Base-by-base conservation (phyloP, 2,888 invertebrate genomes). In the Empis stercorea region DNA sequence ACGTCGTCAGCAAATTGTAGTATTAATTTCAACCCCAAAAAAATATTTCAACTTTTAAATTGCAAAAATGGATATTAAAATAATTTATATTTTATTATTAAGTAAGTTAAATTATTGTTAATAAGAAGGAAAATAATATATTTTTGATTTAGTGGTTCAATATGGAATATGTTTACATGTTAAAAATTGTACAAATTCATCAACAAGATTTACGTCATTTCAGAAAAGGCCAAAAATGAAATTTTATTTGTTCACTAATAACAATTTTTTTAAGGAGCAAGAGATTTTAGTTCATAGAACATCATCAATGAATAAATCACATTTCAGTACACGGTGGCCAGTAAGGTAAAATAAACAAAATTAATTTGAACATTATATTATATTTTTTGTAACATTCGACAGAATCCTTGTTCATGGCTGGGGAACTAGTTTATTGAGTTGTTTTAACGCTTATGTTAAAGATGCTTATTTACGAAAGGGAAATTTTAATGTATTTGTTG, bases 391-490 rank as follows among this genome's bases (percentile, higher is more conserved):
- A 32, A 11, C 4, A 30, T 46, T 49, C 6, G 48, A 9, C 47
- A 57, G 59, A 23, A 53, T 64, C 32, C 56, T 64, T 40, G 56
- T 64, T 2, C 66, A 66, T 40, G 66, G 66, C n/a, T 66, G 65
- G 64, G 63, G 61, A 59, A 61, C 60, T 45, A 58, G 59, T 15
- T 59, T 58, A 2, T 61, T 63, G n/a, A n/a, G n/a, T 3, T 59
- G 61, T 3, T 61, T 63, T 43, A 65, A 64, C 49, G 51, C 58
- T 11, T 60, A 59, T 15, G 53, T 65, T 14, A 62, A 61, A 48
- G 55, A 62, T 34, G 63, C 63, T 9, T 64, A 64, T 17, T 49
- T 65, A 4, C 53, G 53, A 32, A 52, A 56, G n/a, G 56, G 53
- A 1, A 54, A 59, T 46, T 65, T 54, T 41, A 65, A 65, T 50